These are phyloP conservation scores for Deilephila elpenor DNA, from an alignment of 2,888 invertebrate species.

Conservation along the genomic window DNA sequence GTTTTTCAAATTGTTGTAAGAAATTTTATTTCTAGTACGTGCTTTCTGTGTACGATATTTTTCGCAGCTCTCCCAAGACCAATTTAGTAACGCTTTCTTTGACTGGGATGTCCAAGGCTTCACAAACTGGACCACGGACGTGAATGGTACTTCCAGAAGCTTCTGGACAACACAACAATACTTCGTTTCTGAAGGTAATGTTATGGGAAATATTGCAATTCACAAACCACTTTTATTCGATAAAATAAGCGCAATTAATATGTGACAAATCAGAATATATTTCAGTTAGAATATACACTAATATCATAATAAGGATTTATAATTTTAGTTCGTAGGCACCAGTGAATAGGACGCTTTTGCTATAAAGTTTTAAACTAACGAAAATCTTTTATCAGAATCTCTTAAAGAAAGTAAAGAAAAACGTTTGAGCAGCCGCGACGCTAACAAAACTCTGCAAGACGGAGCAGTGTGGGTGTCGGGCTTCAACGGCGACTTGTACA, in stretches of 20 bases:
- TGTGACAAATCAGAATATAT: no score
- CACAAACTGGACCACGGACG: slow-evolving; percentile 31
- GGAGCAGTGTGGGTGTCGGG: slow-evolving; percentile 51
- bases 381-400: slow-evolving; percentile 34
- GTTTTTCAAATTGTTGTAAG: no score
- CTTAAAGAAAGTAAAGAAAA: slow-evolving; percentile 40
- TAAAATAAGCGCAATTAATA: no score
- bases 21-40: no score
- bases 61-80: not conserved
- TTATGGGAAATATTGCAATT: not conserved
- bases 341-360: not conserved
- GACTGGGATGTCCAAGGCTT: not conserved
- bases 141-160: slow-evolving; percentile 36
- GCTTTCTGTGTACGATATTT: not conserved
- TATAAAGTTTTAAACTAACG: no score
- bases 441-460: slow-evolving; percentile 42
- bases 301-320: no score
- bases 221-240: no score
- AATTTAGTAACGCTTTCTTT: not conserved
- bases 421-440: slow-evolving; percentile 39
- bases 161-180: slow-evolving; percentile 47
- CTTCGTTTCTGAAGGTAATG: slow-evolving; percentile 49
- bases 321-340: not conserved
- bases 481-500: slow-evolving; percentile 41
- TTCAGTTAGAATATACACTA: no score